Evolutionary conservation across 2,113 vertebrate species (phyloP).

Genomic region (Pterocles orientalis): DNA sequence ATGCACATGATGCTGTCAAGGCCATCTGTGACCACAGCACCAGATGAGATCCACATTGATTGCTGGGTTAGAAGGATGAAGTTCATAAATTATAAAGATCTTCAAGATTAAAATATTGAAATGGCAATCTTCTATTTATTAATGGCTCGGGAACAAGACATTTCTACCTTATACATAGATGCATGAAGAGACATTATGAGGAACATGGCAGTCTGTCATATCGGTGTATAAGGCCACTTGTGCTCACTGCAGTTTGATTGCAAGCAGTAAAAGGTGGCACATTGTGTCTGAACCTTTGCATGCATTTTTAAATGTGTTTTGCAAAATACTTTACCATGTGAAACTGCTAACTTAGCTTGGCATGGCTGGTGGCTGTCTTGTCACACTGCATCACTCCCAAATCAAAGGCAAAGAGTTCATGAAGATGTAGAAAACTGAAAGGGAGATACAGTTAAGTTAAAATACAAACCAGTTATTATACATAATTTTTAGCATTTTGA

Average conservation of each 20-base stretch:
- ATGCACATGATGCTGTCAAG: background rate
- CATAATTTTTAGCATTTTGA: background rate
- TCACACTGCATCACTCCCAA: conserved; percentile 8
- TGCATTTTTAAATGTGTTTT: background rate
- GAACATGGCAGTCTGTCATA: background rate
- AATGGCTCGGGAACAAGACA: background rate
- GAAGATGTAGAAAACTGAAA: background rate
- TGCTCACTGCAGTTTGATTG: background rate
- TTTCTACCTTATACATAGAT: background rate
- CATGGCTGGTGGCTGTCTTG: conserved; percentile 17
- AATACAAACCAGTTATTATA: background rate
- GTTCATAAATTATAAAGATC: background rate
- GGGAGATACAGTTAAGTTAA: background rate
- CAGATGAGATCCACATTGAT: background rate
- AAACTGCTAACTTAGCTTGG: background rate
- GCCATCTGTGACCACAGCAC: background rate
- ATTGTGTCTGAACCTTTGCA: background rate
- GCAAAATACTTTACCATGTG: background rate
- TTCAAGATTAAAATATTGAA: background rate
- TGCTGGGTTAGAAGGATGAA: background rate
- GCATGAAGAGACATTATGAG: background rate
- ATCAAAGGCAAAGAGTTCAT: background rate
- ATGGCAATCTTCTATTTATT: background rate
- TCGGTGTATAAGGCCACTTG: background rate
- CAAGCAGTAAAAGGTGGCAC: background rate